A percentile compares a stretch with the other conserved stretches of the same genome.
Evolutionary conservation across 2,797 vertebrate genomes (phyloP).

Genomic region (Anniella stebbinsi): DNA sequence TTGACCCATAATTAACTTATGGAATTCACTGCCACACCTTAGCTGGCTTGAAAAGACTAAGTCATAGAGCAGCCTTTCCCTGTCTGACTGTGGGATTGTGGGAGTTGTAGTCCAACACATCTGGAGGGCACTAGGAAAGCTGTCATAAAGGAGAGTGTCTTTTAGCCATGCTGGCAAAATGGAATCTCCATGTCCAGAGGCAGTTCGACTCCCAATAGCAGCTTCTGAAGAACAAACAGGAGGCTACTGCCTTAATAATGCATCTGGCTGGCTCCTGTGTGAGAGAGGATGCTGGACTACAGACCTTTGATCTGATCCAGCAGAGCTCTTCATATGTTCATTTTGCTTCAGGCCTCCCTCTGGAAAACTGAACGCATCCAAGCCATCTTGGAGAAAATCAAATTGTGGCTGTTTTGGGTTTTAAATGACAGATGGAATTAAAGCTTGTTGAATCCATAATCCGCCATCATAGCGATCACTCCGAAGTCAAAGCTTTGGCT

Average conservation of each 20-base stretch:
- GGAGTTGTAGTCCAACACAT: too few species aligned
- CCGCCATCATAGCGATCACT: too few species aligned
- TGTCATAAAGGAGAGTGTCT: neutral
- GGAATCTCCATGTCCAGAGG: neutral
- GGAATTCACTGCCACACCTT: neutral
- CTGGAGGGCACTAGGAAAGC: too few species aligned
- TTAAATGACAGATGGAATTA: neutral
- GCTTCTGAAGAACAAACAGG: neutral
- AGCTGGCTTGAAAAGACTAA: neutral
- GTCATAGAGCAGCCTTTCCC: too few species aligned
- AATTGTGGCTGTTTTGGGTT: neutral
- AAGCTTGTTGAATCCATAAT: too few species aligned
- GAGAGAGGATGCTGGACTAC: neutral
- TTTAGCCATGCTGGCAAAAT: neutral
- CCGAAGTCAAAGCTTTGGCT: neutral
- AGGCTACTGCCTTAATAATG: neutral
- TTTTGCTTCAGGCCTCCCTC: neutral
- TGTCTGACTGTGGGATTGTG: too few species aligned
- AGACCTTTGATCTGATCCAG: neutral
- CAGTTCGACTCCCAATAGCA: too few species aligned
- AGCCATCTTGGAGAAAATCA: too few species aligned
- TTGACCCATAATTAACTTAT: neutral
- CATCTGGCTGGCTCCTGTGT: neutral
- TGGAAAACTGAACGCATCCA: too few species aligned
- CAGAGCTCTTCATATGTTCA: neutral